Evolutionary conservation across 1,140 invertebrate genomes (phyloP).

Genomic region (Drosophila serrata): DNA sequence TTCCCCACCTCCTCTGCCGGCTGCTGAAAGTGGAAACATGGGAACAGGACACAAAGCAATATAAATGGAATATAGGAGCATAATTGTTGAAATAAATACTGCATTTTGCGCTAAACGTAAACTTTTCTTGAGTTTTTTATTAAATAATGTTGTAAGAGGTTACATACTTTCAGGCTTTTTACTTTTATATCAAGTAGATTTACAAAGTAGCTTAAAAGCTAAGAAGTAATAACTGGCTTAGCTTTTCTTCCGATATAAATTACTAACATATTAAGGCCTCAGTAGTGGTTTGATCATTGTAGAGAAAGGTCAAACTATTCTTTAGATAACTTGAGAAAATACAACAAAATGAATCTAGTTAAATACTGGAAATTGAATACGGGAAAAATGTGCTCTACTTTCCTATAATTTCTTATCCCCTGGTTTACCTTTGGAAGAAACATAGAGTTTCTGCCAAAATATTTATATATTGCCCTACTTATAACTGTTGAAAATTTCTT

Average conservation of each 20-base stretch:
- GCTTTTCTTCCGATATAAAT: not conserved
- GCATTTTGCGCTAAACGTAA: constrained; percentile 74
- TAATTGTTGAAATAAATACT: constrained; percentile 65
- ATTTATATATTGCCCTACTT: not conserved
- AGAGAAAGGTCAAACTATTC: too few relatives aligned
- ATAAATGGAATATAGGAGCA: constrained; percentile 29
- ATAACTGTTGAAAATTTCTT: too few relatives aligned
- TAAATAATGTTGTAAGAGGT: not conserved
- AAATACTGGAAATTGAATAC: too few relatives aligned
- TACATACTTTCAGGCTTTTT: constrained; percentile 36
- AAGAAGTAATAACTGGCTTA: not conserved
- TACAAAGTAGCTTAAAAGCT: not conserved
- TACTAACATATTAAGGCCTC: not conserved
- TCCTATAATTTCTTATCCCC: not conserved
- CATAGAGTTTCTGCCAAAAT: not conserved
- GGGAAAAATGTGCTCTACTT: not conserved
- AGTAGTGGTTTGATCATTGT: not conserved
- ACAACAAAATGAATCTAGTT: too few relatives aligned
- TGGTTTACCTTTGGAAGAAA: too few relatives aligned
- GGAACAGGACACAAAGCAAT: constrained; percentile 29
- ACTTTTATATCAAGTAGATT: not conserved
- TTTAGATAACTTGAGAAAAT: too few relatives aligned
- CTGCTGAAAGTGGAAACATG: constrained; percentile 27
- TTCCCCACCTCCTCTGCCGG: constrained; percentile 7
- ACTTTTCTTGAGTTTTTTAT: not conserved